A percentile compares a stretch with the other conserved stretches of the same genome.
These are phyloP conservation scores for Pentalonia nigronervosa DNA, from an alignment of 1,140 invertebrate species.

Conservation along the genomic window DNA sequence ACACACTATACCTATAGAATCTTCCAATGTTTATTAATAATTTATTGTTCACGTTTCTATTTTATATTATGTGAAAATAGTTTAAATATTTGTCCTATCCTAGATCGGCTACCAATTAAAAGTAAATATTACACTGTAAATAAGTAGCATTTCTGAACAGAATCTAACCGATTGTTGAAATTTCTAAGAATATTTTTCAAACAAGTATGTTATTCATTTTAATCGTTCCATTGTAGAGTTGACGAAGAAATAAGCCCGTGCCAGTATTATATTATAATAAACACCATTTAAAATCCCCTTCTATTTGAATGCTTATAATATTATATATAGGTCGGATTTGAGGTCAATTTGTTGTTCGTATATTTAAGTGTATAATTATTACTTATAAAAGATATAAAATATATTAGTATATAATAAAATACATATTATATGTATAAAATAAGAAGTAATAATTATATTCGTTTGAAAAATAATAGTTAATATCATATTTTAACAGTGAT, in stretches of 20 bases:
- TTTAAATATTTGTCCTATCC: neutral
- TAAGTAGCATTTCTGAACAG: neutral
- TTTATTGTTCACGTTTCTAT: neutral
- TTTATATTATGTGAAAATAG: neutral
- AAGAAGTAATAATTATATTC: neutral
- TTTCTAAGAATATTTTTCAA: neutral
- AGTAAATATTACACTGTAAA: neutral
- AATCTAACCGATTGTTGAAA: neutral
- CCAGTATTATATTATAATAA: neutral
- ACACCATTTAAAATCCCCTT: constrained; percentile 10
- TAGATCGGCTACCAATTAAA: neutral
- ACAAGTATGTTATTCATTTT: neutral
- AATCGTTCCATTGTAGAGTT: neutral
- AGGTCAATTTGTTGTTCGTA: neutral
- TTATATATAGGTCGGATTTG: neutral
- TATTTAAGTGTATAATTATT: neutral
- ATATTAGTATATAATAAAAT: neutral
- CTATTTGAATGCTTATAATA: constrained; percentile 10
- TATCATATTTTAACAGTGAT: neutral
- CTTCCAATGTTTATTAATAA: neutral
- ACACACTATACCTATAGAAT: neutral
- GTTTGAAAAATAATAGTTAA: neutral
- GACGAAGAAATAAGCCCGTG: neutral
- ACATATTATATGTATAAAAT: neutral
- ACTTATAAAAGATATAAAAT: neutral